A percentile compares a stretch with the other conserved stretches of the same genome.
Evolutionary conservation across 2,797 vertebrate species (phyloP).

Genomic region (Anolis apletophallus): DNA sequence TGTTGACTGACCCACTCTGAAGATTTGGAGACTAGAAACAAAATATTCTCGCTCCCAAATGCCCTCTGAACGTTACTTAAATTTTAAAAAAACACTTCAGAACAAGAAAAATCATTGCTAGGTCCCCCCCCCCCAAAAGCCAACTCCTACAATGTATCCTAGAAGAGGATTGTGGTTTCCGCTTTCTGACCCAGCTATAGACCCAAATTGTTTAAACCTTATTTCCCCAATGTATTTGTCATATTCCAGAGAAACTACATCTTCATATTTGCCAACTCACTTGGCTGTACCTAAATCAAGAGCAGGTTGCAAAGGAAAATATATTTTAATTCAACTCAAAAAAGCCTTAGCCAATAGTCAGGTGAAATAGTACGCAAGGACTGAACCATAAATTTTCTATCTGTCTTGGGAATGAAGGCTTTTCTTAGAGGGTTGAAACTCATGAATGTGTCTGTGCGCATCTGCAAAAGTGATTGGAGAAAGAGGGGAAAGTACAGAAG

Average conservation of each 20-base stretch:
- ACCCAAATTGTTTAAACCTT: background rate
- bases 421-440: background rate
- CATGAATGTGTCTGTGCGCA: background rate
- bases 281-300: slow-evolving; percentile 2
- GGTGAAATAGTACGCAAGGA: background rate
- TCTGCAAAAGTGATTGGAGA: background rate
- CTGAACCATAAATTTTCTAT: background rate
- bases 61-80: background rate
- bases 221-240: background rate
- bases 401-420: background rate
- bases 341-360: background rate
- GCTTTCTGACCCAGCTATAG: background rate
- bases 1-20: background rate
- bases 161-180: background rate
- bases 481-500: background rate
- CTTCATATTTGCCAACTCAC: slow-evolving; percentile 23
- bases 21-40: background rate
- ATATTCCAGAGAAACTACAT: background rate
- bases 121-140: background rate
- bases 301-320: background rate
- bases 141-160: background rate
- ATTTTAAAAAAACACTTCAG: background rate
- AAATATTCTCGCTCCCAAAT: background rate
- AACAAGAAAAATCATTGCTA: background rate
- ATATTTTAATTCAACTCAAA: background rate